Evolutionary conservation across 2,888 invertebrate genomes (phyloP).

Genomic region (Tetrapedia diversipes): DNA sequence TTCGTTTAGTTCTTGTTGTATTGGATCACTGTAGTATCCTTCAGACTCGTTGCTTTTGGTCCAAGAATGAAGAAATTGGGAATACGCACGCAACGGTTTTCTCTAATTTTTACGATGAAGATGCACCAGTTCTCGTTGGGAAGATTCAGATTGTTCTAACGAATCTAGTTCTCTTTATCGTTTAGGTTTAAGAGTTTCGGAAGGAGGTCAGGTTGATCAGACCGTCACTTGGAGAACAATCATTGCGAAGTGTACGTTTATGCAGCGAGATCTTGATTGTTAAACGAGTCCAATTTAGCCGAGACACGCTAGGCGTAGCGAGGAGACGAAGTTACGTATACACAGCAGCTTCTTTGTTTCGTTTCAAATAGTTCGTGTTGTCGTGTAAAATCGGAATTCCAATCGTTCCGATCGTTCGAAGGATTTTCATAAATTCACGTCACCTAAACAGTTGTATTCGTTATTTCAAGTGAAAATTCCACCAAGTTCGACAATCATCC

Average conservation of each 20-base stretch:
- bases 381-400: neutral
- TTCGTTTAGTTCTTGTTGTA: too few relatives aligned
- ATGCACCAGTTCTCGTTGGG: neutral
- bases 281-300: slow-evolving; percentile 15
- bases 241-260: neutral
- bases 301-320: neutral
- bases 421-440: too few relatives aligned
- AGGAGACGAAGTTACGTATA: neutral
- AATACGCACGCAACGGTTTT: too few relatives aligned
- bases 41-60: too few relatives aligned
- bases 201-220: slow-evolving; percentile 14
- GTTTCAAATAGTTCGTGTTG: too few relatives aligned
- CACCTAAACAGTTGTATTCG: too few relatives aligned
- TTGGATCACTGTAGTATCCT: too few relatives aligned
- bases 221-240: slow-evolving; percentile 5
- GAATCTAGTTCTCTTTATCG: neutral
- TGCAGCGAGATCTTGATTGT: slow-evolving; percentile 1
- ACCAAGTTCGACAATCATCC: too few relatives aligned
- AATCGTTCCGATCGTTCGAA: too few relatives aligned
- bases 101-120: too few relatives aligned
- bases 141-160: neutral
- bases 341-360: neutral
- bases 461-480: too few relatives aligned
- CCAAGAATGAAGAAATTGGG: too few relatives aligned
- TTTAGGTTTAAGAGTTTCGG: neutral